Evolutionary conservation across 2,888 invertebrate genomes (phyloP).

Genomic region (Drosophila meridiana): DNA sequence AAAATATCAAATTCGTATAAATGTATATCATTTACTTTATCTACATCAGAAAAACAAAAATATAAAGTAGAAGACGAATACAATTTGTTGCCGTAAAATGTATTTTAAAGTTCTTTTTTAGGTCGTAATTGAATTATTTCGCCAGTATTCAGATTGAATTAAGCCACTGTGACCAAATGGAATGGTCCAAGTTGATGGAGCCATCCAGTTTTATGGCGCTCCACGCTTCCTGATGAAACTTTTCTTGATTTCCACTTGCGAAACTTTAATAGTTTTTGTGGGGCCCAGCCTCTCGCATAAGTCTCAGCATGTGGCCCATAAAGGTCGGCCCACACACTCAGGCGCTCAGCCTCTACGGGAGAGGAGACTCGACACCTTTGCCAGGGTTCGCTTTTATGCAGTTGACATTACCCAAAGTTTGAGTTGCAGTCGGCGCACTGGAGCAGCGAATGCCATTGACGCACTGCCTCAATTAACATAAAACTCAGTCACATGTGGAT

Average conservation of each 20-base stretch:
- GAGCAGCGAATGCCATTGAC: conserved; percentile 66
- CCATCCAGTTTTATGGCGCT: conserved; percentile 27
- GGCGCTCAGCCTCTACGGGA: neutral
- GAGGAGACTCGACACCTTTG: conserved; percentile 47
- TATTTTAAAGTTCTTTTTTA: neutral
- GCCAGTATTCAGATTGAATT: conserved; percentile 15
- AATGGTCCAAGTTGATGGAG: conserved; percentile 27
- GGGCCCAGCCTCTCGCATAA: conserved; percentile 15
- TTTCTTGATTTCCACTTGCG: conserved; percentile 40
- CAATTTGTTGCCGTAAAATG: neutral
- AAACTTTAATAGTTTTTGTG: conserved; percentile 46
- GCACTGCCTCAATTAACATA: conserved; percentile 80
- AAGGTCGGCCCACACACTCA: conserved; percentile 43
- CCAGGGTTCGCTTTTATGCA: conserved; percentile 59
- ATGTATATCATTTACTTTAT: too few species aligned
- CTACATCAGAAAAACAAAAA: neutral
- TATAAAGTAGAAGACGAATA: neutral
- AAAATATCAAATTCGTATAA: neutral
- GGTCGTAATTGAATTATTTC: conserved; percentile 12
- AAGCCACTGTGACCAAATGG: conserved; percentile 15
- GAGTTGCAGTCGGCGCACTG: conserved; percentile 34
- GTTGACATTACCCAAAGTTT: conserved; percentile 71
- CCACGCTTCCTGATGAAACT: conserved; percentile 31
- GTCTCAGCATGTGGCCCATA: conserved; percentile 38
- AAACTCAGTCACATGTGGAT: conserved; percentile 55